Evolutionary conservation across 2,797 vertebrate species (phyloP).

Genomic region (Champsocephalus gunnari): DNA sequence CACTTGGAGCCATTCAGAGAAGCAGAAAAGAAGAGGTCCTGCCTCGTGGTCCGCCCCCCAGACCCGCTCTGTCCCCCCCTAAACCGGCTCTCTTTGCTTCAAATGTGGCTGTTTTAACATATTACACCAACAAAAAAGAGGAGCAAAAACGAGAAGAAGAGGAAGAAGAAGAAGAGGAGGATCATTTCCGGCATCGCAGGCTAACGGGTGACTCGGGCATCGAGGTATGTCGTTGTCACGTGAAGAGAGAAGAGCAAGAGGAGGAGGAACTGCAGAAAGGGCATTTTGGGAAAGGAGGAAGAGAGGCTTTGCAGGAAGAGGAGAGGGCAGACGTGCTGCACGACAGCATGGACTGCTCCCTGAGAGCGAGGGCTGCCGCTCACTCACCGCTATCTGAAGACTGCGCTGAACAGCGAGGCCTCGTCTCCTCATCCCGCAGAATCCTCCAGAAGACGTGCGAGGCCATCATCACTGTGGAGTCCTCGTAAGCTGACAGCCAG

Average conservation of each 20-base stretch:
- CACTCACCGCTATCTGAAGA: constrained; percentile 46
- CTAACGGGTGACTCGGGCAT: constrained; percentile 93
- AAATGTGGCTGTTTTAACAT: constrained; percentile 69
- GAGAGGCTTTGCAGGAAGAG: constrained; percentile 45
- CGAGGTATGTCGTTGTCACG: constrained; percentile 88
- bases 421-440: constrained; percentile 36
- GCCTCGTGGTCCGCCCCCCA: constrained; percentile 1
- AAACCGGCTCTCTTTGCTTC: constrained; percentile 78
- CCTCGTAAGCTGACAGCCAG: constrained; percentile 61
- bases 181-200: constrained; percentile 86
- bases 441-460: constrained; percentile 56
- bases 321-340: constrained; percentile 59
- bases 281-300: constrained; percentile 18
- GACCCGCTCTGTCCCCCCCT: constrained; percentile 41
- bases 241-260: constrained; percentile 79
- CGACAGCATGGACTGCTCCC: constrained; percentile 73
- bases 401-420: constrained; percentile 26
- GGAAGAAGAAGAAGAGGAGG: constrained; percentile 71
- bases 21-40: constrained; percentile 38
- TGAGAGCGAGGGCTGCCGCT: constrained; percentile 32
- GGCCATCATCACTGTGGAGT: constrained; percentile 70
- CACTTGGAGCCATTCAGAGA: constrained; percentile 55
- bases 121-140: constrained; percentile 41
- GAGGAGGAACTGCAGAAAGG: constrained; percentile 68
- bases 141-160: constrained; percentile 62